Evolutionary conservation across 2,113 vertebrate genomes (phyloP).

Genomic region (Cynocephalus volans): DNA sequence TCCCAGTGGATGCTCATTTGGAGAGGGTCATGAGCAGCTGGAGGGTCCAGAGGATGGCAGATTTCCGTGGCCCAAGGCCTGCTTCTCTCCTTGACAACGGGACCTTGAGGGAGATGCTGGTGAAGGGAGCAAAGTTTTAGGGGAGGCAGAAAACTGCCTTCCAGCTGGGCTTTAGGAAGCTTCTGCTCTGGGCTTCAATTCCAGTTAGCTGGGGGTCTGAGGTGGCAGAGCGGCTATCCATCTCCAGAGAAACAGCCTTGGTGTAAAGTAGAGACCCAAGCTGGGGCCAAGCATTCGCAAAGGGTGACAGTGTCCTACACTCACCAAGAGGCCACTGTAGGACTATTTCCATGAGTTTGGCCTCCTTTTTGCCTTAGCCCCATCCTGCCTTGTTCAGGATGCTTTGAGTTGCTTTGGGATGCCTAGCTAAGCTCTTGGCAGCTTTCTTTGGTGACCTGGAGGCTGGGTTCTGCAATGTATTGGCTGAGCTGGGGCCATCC

Average conservation of each 20-base stretch:
- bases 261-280: neutral
- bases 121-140: neutral
- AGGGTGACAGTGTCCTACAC: neutral
- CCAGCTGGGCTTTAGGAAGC: neutral
- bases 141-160: neutral
- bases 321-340: neutral
- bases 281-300: neutral
- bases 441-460: neutral
- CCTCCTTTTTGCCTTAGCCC: neutral
- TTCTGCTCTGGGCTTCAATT: neutral
- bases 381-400: neutral
- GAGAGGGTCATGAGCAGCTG: neutral
- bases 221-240: neutral
- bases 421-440: neutral
- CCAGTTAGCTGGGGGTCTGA: neutral
- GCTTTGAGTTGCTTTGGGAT: neutral
- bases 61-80: neutral
- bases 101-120: neutral
- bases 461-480: neutral
- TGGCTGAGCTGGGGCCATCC: neutral
- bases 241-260: neutral
- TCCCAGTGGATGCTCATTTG: neutral
- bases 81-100: neutral
- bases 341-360: neutral
- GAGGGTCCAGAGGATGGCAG: neutral